Conservation (phyloP, 1,140 invertebrate genomes). For the Drosophila pseudoananassae region DNA sequence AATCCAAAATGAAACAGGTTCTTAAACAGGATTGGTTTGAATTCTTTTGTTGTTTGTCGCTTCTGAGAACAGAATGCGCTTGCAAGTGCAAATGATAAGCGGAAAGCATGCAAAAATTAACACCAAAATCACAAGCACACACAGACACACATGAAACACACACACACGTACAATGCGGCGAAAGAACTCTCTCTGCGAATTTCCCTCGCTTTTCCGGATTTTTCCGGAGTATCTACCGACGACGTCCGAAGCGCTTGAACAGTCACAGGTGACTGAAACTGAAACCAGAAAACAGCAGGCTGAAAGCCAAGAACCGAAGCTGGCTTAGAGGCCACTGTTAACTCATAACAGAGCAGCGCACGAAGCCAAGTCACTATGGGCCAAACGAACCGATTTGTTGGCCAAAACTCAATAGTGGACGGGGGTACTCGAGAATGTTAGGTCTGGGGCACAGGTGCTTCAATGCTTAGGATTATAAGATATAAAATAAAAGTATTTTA, state of each 20-base stretch:
- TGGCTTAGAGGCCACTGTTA: conserved; percentile 10
- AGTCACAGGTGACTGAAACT: conserved; percentile 64
- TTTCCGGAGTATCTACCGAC: conserved; percentile 38
- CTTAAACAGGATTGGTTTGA: conserved; percentile 41
- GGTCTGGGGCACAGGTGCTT: too few species aligned
- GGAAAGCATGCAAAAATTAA: conserved; percentile 47
- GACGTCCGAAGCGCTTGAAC: conserved; percentile 68
- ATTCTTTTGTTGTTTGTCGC: conserved; percentile 7
- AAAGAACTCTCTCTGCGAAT: conserved; percentile 22
- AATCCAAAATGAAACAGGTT: conserved; percentile 53
- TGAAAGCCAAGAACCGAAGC: conserved; percentile 61
- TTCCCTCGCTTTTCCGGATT: conserved; percentile 14
- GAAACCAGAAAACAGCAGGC: conserved; percentile 48
- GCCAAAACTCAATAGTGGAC: not conserved
- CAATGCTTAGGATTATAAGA: too few species aligned
- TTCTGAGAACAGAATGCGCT: conserved; percentile 15
- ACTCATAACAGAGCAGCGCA: conserved; percentile 25
- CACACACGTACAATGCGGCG: conserved; percentile 33
- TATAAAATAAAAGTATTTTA: too few species aligned
- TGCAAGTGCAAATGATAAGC: conserved; percentile 63
- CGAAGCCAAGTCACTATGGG: conserved; percentile 17
- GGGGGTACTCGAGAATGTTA: too few species aligned
- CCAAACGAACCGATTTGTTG: not conserved
- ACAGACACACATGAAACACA: conserved; percentile 50
- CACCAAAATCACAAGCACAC: conserved; percentile 22